These are phyloP conservation scores for Tinea pellionella DNA, from an alignment of 2,888 invertebrate genomes.

Conservation along the genomic window DNA sequence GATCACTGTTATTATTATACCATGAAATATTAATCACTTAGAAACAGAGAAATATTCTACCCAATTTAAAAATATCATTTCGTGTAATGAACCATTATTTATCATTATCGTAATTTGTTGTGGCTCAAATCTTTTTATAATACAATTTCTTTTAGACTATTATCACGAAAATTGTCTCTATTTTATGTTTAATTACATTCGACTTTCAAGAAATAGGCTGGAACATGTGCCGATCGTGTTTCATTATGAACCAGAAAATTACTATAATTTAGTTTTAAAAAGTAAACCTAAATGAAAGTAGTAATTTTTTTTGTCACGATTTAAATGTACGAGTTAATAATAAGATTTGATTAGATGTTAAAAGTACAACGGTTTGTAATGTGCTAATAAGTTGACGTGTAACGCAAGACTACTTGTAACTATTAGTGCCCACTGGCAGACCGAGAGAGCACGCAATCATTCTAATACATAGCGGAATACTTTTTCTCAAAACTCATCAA, in stretches of 20 bases:
- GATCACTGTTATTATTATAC: neutral
- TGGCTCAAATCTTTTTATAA: neutral
- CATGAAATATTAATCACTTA: neutral
- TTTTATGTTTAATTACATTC: neutral
- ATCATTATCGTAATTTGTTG: neutral
- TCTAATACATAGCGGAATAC: neutral
- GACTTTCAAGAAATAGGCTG: neutral
- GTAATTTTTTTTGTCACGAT: neutral
- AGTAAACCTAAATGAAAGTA: neutral
- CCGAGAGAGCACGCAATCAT: neutral
- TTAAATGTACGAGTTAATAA: neutral
- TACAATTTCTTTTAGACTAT: neutral
- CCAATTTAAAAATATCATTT: neutral
- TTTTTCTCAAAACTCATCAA: slow-evolving; percentile 9
- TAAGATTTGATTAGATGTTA: neutral
- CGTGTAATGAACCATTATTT: neutral
- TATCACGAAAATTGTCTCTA: neutral
- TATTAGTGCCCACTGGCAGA: slow-evolving; percentile 1
- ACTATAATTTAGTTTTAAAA: neutral
- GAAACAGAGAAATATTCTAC: neutral
- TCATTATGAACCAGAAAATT: neutral
- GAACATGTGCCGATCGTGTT: neutral
- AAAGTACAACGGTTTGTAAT: slow-evolving; percentile 2
- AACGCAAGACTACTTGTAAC: slow-evolving; percentile 7
- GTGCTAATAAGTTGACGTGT: neutral